Conservation (phyloP, 2,888 invertebrate genomes). For the Amiota communis region DNA sequence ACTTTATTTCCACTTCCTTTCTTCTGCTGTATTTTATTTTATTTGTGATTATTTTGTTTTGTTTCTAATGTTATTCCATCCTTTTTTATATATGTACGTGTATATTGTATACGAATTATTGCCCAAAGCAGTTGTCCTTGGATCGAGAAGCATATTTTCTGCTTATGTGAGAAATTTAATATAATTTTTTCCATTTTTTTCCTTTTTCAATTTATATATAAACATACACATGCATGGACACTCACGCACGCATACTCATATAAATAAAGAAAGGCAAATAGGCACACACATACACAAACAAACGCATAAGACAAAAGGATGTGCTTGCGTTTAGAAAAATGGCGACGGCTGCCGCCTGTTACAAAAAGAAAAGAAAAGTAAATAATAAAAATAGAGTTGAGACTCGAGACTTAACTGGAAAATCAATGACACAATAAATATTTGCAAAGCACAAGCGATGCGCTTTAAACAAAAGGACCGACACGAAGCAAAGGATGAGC, state of each 20-base stretch:
- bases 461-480: slow-evolving; percentile 42
- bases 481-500: slow-evolving; percentile 41
- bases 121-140: slow-evolving; percentile 2
- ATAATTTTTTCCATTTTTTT: slow-evolving; percentile 51
- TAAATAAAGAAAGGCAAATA: slow-evolving; percentile 13
- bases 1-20: neutral
- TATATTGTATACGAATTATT: neutral
- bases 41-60: no score
- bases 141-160: slow-evolving; percentile 14
- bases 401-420: slow-evolving; percentile 59
- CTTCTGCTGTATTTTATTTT: neutral
- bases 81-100: no score
- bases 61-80: no score
- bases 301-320: slow-evolving; percentile 4
- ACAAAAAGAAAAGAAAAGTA: slow-evolving; percentile 31
- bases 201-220: slow-evolving; percentile 33
- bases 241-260: slow-evolving; percentile 16
- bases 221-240: slow-evolving; percentile 20
- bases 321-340: slow-evolving; percentile 21
- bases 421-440: slow-evolving; percentile 68
- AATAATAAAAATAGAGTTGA: slow-evolving; percentile 47
- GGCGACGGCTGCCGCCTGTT: slow-evolving; percentile 43
- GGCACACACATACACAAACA: slow-evolving; percentile 6
- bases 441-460: slow-evolving; percentile 51
- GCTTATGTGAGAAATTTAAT: slow-evolving; percentile 56